Evolutionary conservation across 2,888 invertebrate species (phyloP).

Genomic region (Protophormia terraenovae): DNA sequence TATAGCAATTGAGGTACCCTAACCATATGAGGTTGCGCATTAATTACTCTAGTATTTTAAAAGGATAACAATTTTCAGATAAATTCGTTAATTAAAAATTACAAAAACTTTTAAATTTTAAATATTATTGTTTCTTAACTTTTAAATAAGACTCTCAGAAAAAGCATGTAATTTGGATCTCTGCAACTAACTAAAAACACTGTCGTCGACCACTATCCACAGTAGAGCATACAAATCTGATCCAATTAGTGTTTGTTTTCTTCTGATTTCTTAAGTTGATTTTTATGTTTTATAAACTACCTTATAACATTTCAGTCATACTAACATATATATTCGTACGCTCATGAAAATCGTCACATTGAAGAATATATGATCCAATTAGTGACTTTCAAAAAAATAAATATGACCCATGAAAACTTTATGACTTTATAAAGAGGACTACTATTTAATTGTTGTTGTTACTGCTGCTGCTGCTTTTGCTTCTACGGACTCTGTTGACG

Average conservation of each 20-base stretch:
- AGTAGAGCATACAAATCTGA: slow-evolving; percentile 36
- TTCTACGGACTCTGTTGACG: slow-evolving; percentile 40
- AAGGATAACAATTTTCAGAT: no score
- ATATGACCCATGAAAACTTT: slow-evolving; percentile 73
- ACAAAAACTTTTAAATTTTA: no score
- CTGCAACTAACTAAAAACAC: no score
- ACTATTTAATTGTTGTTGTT: slow-evolving; percentile 20
- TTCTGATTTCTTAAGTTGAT: slow-evolving; percentile 21
- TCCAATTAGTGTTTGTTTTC: slow-evolving; percentile 53
- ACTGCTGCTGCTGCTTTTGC: neutral
- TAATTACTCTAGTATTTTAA: no score
- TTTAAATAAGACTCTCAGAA: no score
- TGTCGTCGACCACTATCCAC: neutral
- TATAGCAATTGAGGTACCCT: neutral
- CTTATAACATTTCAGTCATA: slow-evolving; percentile 46
- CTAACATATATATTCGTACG: neutral
- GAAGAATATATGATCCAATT: slow-evolving; percentile 76
- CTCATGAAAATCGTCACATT: slow-evolving; percentile 49
- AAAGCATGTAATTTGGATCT: neutral
- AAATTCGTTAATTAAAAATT: no score
- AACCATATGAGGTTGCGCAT: no score
- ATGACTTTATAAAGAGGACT: slow-evolving; percentile 63
- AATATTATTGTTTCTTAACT: no score
- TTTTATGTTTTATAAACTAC: slow-evolving; percentile 67
- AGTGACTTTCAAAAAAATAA: slow-evolving; percentile 69